Percentiles rank a stretch among this genome's conserved stretches.
phyloP scores from a whole-genome alignment of 2,888 invertebrate genomes.

The Ophioninae sp. region DNA sequence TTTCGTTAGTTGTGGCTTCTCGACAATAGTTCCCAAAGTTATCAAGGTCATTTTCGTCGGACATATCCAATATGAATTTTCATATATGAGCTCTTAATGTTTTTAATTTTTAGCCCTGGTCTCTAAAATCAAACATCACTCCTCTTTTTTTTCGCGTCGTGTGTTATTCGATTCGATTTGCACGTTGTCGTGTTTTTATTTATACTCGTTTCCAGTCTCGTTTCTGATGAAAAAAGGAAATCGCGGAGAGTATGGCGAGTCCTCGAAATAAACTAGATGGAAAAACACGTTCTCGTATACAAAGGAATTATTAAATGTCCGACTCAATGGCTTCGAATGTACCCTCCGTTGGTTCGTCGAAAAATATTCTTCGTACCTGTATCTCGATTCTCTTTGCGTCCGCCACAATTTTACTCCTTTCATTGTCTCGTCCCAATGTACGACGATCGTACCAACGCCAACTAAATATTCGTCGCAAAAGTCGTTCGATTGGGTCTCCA shows the following conservation, averaged over 20 bases:
- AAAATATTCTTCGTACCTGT: constrained; percentile 18
- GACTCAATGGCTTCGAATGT: neutral
- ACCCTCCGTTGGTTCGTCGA: neutral
- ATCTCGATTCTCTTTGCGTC: constrained; percentile 13
- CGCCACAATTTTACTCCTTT: constrained; percentile 39
- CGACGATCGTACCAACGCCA: constrained; percentile 52
- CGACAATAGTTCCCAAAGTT: neutral
- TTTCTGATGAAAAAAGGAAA: neutral
- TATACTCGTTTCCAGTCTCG: neutral
- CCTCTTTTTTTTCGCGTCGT: neutral
- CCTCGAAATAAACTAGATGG: neutral
- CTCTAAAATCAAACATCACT: neutral
- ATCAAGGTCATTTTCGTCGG: neutral
- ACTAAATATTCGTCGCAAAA: constrained; percentile 57
- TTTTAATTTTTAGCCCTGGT: neutral
- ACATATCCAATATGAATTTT: neutral
- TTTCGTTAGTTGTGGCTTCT: too few relatives aligned
- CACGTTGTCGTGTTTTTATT: neutral
- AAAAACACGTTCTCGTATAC: constrained; percentile 4
- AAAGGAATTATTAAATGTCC: constrained; percentile 35
- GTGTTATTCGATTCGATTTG: neutral
- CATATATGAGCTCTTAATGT: neutral
- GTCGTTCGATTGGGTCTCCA: constrained; percentile 57
- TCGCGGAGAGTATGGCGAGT: neutral
- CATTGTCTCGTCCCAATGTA: constrained; percentile 34